Conservation (phyloP, 1,140 invertebrate species). For the Drosophila orosa region DNA sequence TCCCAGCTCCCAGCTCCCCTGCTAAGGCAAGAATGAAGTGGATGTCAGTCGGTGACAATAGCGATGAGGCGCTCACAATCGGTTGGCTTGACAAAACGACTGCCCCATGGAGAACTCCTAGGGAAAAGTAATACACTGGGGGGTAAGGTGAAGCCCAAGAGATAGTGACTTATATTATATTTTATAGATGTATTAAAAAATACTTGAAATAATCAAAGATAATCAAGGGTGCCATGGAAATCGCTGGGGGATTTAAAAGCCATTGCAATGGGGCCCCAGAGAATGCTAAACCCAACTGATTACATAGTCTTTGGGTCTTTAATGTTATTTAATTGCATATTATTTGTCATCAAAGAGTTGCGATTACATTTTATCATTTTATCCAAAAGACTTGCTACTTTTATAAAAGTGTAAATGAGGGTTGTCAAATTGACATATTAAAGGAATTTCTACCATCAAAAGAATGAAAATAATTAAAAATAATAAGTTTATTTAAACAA, state of each 20-base stretch:
- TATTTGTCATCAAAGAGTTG: too few relatives aligned
- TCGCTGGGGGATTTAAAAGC: too few relatives aligned
- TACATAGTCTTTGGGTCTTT: too few relatives aligned
- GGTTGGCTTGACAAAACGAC: constrained; percentile 54
- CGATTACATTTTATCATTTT: too few relatives aligned
- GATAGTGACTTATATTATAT: not conserved
- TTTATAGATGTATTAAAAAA: not conserved
- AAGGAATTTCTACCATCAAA: too few relatives aligned
- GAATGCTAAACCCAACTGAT: too few relatives aligned
- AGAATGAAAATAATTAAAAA: too few relatives aligned
- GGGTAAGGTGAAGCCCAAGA: not conserved
- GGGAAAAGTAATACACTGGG: constrained; percentile 16
- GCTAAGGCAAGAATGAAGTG: constrained; percentile 18
- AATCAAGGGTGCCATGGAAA: not conserved
- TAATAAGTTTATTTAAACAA: too few relatives aligned
- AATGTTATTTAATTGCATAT: too few relatives aligned
- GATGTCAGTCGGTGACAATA: constrained; percentile 46
- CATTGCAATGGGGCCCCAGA: not conserved
- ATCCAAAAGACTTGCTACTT: too few relatives aligned
- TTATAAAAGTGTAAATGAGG: too few relatives aligned
- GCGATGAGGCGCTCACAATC: constrained; percentile 40
- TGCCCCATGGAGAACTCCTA: constrained; percentile 17
- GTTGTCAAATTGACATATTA: too few relatives aligned
- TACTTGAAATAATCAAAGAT: not conserved
- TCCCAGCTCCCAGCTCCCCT: not conserved